These are phyloP conservation scores for Morelia viridis DNA, from an alignment of 2,797 vertebrate species.

Conservation along the genomic window DNA sequence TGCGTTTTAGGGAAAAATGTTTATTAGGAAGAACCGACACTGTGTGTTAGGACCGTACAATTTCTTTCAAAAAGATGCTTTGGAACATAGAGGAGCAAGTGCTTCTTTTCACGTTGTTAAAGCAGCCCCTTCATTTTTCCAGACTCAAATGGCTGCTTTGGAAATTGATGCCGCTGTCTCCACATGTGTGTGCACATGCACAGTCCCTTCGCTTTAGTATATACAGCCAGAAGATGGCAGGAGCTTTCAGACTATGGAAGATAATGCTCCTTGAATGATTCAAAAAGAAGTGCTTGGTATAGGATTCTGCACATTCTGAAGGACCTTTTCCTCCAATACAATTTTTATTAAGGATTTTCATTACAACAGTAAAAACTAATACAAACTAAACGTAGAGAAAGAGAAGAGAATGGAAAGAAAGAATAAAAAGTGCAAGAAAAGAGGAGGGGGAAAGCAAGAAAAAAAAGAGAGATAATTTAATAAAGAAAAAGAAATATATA, in stretches of 20 bases:
- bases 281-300: background rate
- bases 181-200: background rate
- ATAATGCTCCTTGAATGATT: background rate
- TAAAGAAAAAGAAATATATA: background rate
- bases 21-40: background rate
- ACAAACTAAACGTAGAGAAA: background rate
- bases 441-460: too few species aligned
- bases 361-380: background rate
- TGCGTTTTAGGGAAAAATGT: background rate
- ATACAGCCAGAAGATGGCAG: background rate
- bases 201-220: background rate
- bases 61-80: background rate
- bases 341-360: background rate
- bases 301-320: background rate
- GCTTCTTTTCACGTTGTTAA: background rate
- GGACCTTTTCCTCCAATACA: background rate
- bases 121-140: background rate
- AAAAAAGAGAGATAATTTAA: background rate
- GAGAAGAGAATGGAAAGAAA: background rate
- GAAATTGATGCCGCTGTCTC: background rate
- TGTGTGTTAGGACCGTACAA: background rate
- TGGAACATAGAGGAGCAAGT: background rate
- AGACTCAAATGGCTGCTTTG: background rate
- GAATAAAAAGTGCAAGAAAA: background rate
- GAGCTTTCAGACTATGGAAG: background rate